Percentiles rank a stretch among this genome's conserved stretches.
Evolutionary conservation across 2,888 invertebrate genomes (phyloP).

Genomic region (Calameuta filiformis): DNA sequence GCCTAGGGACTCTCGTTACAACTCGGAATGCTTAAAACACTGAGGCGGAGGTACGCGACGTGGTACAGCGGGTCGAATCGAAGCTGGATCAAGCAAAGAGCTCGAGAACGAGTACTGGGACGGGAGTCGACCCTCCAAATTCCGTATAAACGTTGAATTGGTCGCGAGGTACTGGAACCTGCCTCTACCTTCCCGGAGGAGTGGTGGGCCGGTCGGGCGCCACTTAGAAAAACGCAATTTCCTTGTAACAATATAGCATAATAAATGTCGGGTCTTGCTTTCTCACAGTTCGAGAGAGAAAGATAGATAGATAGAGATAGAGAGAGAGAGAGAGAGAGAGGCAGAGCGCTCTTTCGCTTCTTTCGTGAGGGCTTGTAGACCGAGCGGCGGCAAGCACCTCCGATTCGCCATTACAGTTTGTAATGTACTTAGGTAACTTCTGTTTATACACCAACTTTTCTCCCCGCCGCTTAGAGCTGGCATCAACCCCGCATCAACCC

Average conservation of each 20-base stretch:
- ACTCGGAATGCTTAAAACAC: no score
- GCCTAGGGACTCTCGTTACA: no score
- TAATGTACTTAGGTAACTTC: slow-evolving; percentile 66
- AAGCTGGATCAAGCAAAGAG: no score
- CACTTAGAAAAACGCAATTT: slow-evolving; percentile 63
- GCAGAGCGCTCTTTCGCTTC: neutral
- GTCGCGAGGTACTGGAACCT: neutral
- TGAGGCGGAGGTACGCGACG: no score
- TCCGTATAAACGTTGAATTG: slow-evolving; percentile 4
- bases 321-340: neutral
- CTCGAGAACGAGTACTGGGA: no score
- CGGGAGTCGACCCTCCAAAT: neutral
- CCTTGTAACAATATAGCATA: slow-evolving; percentile 64
- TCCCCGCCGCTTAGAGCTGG: slow-evolving; percentile 29
- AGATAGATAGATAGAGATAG: neutral
- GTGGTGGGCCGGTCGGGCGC: slow-evolving; percentile 22
- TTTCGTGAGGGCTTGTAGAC: slow-evolving; percentile 48
- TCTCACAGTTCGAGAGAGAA: slow-evolving; percentile 27
- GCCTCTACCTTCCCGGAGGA: neutral
- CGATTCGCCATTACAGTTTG: slow-evolving; percentile 64
- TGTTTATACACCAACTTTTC: slow-evolving; percentile 65
- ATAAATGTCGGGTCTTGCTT: slow-evolving; percentile 57
- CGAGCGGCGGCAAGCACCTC: slow-evolving; percentile 46
- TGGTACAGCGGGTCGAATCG: no score
- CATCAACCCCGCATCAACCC: slow-evolving; percentile 21